Conservation (phyloP, 2,113 vertebrate species). For the Machaerirhynchus nigripectus region DNA sequence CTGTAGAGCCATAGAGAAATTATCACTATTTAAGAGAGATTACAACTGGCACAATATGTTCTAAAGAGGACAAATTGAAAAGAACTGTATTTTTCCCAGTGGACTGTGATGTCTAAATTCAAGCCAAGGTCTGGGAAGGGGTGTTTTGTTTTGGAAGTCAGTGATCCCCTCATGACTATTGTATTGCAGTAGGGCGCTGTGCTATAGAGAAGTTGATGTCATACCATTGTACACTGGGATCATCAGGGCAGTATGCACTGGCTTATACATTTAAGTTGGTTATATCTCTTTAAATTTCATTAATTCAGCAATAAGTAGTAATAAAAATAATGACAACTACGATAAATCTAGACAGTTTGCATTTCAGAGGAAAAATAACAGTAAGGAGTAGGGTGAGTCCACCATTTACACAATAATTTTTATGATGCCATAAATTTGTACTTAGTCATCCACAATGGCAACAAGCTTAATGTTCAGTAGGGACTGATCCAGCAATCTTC, state of each 20-base stretch:
- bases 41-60: neutral
- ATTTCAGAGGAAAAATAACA: neutral
- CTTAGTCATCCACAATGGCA: neutral
- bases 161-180: neutral
- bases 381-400: neutral
- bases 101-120: neutral
- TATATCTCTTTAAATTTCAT: neutral
- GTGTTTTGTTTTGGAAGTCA: neutral
- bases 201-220: neutral
- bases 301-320: neutral
- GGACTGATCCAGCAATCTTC: neutral
- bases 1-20: neutral
- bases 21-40: neutral
- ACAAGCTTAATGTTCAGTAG: neutral
- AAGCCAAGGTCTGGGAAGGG: neutral
- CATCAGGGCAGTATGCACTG: neutral
- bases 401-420: neutral
- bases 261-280: neutral
- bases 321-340: neutral
- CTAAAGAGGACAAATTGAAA: neutral
- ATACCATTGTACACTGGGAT: neutral
- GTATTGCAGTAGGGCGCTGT: neutral
- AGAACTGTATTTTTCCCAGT: neutral
- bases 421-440: neutral
- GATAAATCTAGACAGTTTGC: neutral